These are phyloP conservation scores for Isaurus tuberculatus DNA, from an alignment of 92 coral and sea anemone genomes.

Conservation along the genomic window DNA sequence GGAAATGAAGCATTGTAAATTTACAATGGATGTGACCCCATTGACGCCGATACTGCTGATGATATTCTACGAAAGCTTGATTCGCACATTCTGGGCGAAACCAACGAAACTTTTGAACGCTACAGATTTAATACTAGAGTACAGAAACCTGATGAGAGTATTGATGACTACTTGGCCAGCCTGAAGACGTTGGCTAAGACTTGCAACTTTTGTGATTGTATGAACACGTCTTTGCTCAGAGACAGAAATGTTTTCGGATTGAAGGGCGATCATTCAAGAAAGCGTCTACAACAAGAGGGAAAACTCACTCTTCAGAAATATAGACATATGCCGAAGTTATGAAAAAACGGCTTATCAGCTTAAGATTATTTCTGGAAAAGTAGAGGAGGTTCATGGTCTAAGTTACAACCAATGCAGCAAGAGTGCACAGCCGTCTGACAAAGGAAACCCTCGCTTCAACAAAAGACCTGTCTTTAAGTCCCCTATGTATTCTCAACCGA, in stretches of 20 bases:
- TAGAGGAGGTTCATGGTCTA: slow-evolving; percentile 21
- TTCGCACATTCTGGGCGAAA: slow-evolving; percentile 26
- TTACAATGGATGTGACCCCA: background rate
- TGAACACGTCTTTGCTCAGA: slow-evolving; percentile 43
- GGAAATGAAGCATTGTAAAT: background rate
- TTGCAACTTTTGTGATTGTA: slow-evolving; percentile 50
- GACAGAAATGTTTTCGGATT: slow-evolving; percentile 48
- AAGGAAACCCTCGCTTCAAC: background rate
- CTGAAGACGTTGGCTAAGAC: slow-evolving; percentile 47
- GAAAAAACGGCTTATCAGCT: slow-evolving; percentile 31
- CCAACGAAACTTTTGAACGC: slow-evolving; percentile 51
- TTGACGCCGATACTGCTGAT: background rate
- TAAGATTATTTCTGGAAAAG: slow-evolving; percentile 31
- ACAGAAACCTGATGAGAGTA: slow-evolving; percentile 10
- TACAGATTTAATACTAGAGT: slow-evolving; percentile 8
- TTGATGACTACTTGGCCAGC: slow-evolving; percentile 30
- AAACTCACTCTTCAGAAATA: slow-evolving; percentile 22
- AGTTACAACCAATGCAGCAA: background rate
- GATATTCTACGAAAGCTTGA: background rate
- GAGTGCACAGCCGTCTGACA: background rate
- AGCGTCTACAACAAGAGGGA: slow-evolving; percentile 36
- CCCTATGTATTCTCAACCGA: background rate
- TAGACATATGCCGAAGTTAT: slow-evolving; percentile 30
- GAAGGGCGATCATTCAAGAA: background rate
- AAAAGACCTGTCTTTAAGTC: background rate